A percentile compares a stretch with the other conserved stretches of the same genome.
phyloP scores from a whole-genome alignment of 2,888 invertebrate genomes.

The Drosophila pullipes region DNA sequence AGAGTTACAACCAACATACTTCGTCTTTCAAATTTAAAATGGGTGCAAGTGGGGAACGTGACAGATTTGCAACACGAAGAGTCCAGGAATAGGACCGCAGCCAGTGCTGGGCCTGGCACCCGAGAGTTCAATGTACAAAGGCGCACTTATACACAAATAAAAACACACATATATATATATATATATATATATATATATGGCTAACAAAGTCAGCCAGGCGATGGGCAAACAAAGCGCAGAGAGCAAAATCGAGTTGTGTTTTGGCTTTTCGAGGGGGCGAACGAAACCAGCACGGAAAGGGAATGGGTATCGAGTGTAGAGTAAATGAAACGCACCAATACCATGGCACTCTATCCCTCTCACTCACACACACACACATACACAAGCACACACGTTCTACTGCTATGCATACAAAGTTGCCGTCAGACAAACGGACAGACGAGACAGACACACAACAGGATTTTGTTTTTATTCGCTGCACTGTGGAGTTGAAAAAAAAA shows the following conservation, averaged over 20 bases:
- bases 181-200: constrained; percentile 12
- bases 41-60: constrained; percentile 35
- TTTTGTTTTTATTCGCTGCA: constrained; percentile 58
- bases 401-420: constrained; percentile 55
- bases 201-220: constrained; percentile 52
- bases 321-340: constrained; percentile 64
- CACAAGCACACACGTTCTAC: constrained; percentile 16
- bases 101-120: constrained; percentile 36
- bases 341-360: constrained; percentile 12
- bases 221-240: constrained; percentile 68
- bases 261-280: constrained; percentile 62
- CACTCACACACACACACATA: constrained; percentile 15
- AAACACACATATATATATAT: constrained; percentile 17
- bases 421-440: constrained; percentile 43
- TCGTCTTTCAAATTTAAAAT: neutral
- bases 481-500: constrained; percentile 19
- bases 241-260: constrained; percentile 77
- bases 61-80: constrained; percentile 47
- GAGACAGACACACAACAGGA: constrained; percentile 67
- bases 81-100: constrained; percentile 54
- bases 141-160: constrained; percentile 40
- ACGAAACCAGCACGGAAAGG: constrained; percentile 60
- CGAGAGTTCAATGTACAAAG: constrained; percentile 72
- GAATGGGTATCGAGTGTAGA: constrained; percentile 19
- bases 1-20: neutral